phyloP scores from a whole-genome alignment of 2,888 invertebrate species.

The Patella caerulea region DNA sequence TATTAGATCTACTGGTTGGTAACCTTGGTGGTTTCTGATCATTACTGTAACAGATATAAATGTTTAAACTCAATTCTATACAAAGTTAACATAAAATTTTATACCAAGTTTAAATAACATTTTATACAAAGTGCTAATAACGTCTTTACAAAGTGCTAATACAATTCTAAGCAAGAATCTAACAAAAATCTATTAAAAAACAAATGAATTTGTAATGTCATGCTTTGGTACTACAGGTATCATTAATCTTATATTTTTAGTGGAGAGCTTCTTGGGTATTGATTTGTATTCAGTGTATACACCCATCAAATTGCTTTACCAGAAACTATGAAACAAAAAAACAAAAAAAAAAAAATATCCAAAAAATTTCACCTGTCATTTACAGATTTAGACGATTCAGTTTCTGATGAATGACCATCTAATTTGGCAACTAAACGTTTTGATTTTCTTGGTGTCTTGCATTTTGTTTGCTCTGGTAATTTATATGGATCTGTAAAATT shows the following conservation, averaged over 20 bases:
- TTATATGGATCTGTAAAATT: conserved; percentile 48
- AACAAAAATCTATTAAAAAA: too few relatives aligned
- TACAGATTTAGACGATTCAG: conserved; percentile 50
- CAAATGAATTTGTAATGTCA: too few relatives aligned
- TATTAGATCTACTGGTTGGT: conserved; percentile 1
- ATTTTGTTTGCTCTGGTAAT: conserved; percentile 45
- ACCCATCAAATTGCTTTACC: not conserved
- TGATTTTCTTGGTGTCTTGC: conserved; percentile 54
- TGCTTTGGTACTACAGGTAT: too few relatives aligned
- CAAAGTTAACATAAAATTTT: too few relatives aligned
- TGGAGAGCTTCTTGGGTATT: too few relatives aligned
- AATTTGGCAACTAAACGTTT: conserved; percentile 61
- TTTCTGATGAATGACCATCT: conserved; percentile 57
- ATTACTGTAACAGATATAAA: not conserved
- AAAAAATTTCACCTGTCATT: conserved; percentile 51
- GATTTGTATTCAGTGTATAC: too few relatives aligned
- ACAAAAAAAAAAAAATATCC: not conserved
- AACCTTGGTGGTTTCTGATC: not conserved
- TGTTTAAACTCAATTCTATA: too few relatives aligned
- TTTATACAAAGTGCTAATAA: too few relatives aligned
- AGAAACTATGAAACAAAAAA: not conserved
- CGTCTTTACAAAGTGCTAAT: too few relatives aligned
- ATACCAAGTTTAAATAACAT: too few relatives aligned
- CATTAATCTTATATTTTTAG: too few relatives aligned
- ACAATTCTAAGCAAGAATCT: too few relatives aligned